Conservation (phyloP, 2,113 vertebrate genomes). For the Ctenodactylus gundi region DNA sequence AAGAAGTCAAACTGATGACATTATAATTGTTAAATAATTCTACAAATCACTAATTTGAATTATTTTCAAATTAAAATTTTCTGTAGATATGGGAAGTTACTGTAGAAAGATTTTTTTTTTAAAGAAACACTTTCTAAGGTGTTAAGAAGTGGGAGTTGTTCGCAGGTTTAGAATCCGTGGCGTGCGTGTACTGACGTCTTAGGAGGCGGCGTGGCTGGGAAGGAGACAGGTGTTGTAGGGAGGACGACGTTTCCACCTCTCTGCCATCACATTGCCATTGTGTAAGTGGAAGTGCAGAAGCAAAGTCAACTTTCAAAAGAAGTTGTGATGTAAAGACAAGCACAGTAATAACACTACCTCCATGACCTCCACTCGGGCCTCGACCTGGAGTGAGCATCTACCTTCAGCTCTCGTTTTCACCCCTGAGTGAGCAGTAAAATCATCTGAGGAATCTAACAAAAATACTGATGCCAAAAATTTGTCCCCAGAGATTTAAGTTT, state of each 20-base stretch:
- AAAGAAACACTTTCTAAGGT: neutral
- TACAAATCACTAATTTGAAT: neutral
- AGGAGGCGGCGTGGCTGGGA: neutral
- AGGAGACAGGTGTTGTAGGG: neutral
- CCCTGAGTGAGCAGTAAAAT: neutral
- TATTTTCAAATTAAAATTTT: conserved; percentile 18
- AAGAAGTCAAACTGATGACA: conserved; percentile 46
- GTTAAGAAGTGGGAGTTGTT: neutral
- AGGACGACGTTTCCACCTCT: neutral
- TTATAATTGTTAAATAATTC: neutral
- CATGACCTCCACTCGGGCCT: neutral
- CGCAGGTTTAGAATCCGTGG: neutral
- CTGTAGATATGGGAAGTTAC: neutral
- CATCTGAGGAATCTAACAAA: neutral
- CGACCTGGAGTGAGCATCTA: neutral
- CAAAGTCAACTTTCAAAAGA: neutral
- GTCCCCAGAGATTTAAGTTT: neutral
- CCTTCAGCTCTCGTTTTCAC: neutral
- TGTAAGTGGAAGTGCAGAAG: neutral
- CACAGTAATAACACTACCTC: neutral
- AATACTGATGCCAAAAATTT: neutral
- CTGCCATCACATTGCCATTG: neutral
- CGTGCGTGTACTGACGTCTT: neutral
- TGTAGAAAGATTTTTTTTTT: neutral
- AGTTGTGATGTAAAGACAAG: neutral